phyloP scores from a whole-genome alignment of 2,888 invertebrate genomes.

The Branchipolynoe longqiensis region DNA sequence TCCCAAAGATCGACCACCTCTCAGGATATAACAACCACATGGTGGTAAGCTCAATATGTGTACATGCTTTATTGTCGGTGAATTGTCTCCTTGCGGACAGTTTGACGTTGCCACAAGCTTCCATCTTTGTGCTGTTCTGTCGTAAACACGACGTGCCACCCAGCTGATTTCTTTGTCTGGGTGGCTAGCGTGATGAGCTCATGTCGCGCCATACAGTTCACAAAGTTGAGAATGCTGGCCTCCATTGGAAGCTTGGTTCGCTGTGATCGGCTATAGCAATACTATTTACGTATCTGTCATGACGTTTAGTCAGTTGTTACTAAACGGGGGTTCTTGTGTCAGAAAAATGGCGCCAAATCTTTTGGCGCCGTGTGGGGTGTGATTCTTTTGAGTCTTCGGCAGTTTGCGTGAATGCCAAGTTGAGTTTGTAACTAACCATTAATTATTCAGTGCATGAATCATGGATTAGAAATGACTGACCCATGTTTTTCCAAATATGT shows the following conservation, averaged over 20 bases:
- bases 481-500: too few relatives aligned
- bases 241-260: not conserved
- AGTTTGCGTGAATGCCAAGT: conserved; percentile 33
- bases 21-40: not conserved
- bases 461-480: conserved; percentile 28
- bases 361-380: conserved; percentile 13
- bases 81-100: not conserved
- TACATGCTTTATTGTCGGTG: not conserved
- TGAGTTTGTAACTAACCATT: conserved; percentile 16
- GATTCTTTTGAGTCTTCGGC: too few relatives aligned
- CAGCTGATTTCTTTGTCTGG: conserved; percentile 61
- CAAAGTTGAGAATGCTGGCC: not conserved
- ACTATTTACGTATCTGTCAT: not conserved
- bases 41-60: not conserved
- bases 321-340: not conserved
- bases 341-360: conserved; percentile 54
- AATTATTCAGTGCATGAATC: conserved; percentile 54
- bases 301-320: not conserved
- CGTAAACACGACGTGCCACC: conserved; percentile 26
- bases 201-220: conserved; percentile 34
- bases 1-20: not conserved
- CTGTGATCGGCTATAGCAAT: not conserved
- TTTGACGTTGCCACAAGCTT: not conserved
- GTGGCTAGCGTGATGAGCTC: conserved; percentile 1
- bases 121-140: not conserved